A percentile compares a stretch with the other conserved stretches of the same genome.
These are phyloP conservation scores for Diorhabda sublineata DNA, from an alignment of 1,140 invertebrate species.

Conservation along the genomic window DNA sequence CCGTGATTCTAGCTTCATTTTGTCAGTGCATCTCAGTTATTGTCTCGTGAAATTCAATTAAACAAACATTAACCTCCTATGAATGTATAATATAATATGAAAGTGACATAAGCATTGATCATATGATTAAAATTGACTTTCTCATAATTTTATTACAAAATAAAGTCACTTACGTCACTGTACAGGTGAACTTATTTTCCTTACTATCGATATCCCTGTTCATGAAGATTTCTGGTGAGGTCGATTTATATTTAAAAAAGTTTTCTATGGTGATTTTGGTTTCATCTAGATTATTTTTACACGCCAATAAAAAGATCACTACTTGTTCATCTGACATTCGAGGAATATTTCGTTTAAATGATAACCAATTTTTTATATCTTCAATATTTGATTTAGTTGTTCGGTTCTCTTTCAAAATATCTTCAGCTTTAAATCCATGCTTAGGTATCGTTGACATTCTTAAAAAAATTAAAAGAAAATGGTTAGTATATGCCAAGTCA, in stretches of 20 bases:
- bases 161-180: slow-evolving; percentile 37
- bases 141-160: too few relatives aligned
- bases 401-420: slow-evolving; percentile 27
- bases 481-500: too few relatives aligned
- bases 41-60: too few relatives aligned
- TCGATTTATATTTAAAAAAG: slow-evolving; percentile 55
- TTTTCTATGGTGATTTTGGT: slow-evolving; percentile 55
- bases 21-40: too few relatives aligned
- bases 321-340: slow-evolving; percentile 46
- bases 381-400: slow-evolving; percentile 30
- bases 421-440: slow-evolving; percentile 27
- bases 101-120: too few relatives aligned
- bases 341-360: slow-evolving; percentile 25
- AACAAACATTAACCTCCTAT: too few relatives aligned
- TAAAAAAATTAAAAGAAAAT: not conserved
- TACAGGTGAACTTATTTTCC: slow-evolving; percentile 30
- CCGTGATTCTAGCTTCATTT: too few relatives aligned
- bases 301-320: slow-evolving; percentile 57
- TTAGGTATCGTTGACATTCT: slow-evolving; percentile 21
- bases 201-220: slow-evolving; percentile 45
- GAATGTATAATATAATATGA: too few relatives aligned
- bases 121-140: too few relatives aligned
- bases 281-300: slow-evolving; percentile 53
- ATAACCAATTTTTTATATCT: slow-evolving; percentile 33
- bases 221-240: slow-evolving; percentile 56